Conservation (phyloP, 2,113 vertebrate genomes). For the Amazona vittata region DNA sequence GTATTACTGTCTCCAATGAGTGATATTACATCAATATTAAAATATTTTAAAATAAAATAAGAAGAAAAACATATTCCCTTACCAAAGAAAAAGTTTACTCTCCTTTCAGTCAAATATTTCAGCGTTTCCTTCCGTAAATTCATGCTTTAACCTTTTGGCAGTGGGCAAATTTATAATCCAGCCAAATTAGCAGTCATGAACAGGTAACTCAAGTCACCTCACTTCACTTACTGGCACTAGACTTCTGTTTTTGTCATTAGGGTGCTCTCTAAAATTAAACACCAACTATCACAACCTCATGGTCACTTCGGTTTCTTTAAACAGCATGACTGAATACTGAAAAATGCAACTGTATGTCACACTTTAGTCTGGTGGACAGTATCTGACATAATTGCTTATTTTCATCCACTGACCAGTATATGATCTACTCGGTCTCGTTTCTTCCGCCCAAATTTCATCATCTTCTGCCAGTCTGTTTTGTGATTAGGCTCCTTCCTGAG, state of each 20-base stretch:
- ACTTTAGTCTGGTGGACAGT: background rate
- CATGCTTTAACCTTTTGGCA: background rate
- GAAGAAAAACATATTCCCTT: background rate
- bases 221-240: background rate
- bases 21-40: background rate
- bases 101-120: background rate
- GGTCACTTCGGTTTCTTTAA: background rate
- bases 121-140: background rate
- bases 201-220: background rate
- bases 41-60: background rate
- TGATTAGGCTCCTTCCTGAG: constrained; percentile 87
- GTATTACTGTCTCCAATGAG: background rate
- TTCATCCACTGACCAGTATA: constrained; percentile 85
- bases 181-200: background rate
- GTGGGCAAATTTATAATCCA: background rate
- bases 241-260: background rate
- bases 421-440: constrained; percentile 96
- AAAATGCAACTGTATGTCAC: background rate
- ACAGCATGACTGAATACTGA: background rate
- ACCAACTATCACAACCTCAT: background rate
- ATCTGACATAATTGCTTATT: background rate
- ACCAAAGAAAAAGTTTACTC: background rate
- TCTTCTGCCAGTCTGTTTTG: constrained; percentile 98
- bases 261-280: background rate
- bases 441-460: constrained; percentile 98